A percentile compares a stretch with the other conserved stretches of the same genome.
phyloP scores from a whole-genome alignment of 2,797 vertebrate species.

The Sebastes itinus region DNA sequence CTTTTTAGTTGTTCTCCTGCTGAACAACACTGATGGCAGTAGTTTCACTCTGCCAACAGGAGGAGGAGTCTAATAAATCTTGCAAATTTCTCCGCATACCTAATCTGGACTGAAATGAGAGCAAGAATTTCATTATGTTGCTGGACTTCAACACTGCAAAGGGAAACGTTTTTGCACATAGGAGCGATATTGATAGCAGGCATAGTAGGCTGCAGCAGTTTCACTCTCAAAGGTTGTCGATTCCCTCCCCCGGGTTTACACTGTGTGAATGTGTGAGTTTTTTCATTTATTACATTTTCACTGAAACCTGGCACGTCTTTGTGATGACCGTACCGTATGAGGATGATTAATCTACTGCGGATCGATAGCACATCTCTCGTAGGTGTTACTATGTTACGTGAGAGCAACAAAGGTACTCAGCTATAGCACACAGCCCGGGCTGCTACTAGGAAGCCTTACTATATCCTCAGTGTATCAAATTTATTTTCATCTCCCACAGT shows the following conservation, averaged over 20 bases:
- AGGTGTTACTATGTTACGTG: background rate
- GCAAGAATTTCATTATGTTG: slow-evolving; percentile 23
- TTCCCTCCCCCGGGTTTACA: background rate
- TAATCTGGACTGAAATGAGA: slow-evolving; percentile 37
- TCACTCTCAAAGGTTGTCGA: background rate
- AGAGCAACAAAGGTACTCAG: background rate
- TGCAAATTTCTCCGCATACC: slow-evolving; percentile 23
- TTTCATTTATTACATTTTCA: background rate
- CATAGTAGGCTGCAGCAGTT: slow-evolving; percentile 6
- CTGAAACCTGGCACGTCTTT: background rate
- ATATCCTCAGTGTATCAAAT: background rate
- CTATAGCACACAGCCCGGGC: background rate
- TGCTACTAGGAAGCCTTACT: background rate
- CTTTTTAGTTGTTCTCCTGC: background rate
- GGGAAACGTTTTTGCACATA: background rate
- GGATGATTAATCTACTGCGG: slow-evolving; percentile 25
- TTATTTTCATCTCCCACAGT: slow-evolving; percentile 6
- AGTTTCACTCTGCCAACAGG: slow-evolving; percentile 1
- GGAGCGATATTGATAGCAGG: background rate
- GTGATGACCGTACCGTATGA: background rate
- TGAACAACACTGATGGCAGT: slow-evolving; percentile 1
- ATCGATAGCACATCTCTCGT: slow-evolving; percentile 2
- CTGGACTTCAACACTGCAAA: slow-evolving; percentile 9
- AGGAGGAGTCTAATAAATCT: slow-evolving; percentile 28
- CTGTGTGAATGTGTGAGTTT: background rate